Evolutionary conservation across 2,797 vertebrate genomes (phyloP), one percentile per base, ranked within the genome.

Genomic region (Urocyon cinereoargenteus): DNA sequence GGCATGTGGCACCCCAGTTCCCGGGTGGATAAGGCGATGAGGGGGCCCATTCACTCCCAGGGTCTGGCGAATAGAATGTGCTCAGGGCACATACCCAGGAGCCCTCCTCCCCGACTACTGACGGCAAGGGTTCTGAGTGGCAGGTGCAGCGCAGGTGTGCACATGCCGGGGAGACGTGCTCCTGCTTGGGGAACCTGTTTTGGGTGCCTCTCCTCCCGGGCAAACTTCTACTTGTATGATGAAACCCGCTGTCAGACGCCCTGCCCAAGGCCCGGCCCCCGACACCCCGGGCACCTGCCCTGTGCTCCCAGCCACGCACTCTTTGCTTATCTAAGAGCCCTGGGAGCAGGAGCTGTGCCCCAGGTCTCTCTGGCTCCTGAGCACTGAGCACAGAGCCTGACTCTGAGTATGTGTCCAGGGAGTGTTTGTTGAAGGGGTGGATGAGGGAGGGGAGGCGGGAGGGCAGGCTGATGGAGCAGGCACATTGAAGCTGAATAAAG

Each of bases 21-120:
- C 4, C 1, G 49, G 77, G 34, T 70, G 2, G 15, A 16, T 0
- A 9, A 31, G 34, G 45, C 0, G 14, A 6, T 0, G 5, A 22
- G 45, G 70, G 0, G 5, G 18, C 45, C 7, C 2, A 0, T 8
- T 15, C 8, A 0, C 15, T 14, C 62, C 66, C 34, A 4, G 53
- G 40, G 6, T 5, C n/a, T 61, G 9, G 1, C 15, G 0, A 2
- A 16, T 2, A 5, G 86, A 15, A 6, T 0, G 26, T 0, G 7
- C 45, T 7, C 26, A 4, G 45, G 14, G 26, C 5, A 0, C n/a
- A 45, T 28, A 2, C 5, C 72, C 24, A 6, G 12, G 22, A 1
- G 9, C 40, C 40, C 40, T 11, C 55, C 24, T 18, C 3, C 22
- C 55, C 3, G 5, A 28, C 55, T 8, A 15, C 55, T 6, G 21